Evolutionary conservation across 2,888 invertebrate species (phyloP).

Genomic region (Himalopsyche anomala): DNA sequence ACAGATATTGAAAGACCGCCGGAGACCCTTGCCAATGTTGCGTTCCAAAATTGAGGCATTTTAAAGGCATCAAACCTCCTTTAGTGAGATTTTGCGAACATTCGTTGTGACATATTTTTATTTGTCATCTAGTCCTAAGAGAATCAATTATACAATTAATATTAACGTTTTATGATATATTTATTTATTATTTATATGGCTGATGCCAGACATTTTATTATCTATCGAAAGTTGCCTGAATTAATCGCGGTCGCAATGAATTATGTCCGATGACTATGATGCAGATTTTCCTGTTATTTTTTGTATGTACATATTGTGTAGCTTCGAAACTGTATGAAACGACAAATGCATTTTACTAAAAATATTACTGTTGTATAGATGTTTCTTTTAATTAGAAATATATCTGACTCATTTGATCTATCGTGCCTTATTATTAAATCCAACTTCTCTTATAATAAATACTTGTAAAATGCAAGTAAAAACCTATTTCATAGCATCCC

Average conservation of each 20-base stretch:
- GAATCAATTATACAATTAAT: conserved; percentile 61
- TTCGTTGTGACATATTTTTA: conserved; percentile 54
- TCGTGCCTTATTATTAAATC: background rate
- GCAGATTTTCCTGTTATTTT: conserved; percentile 42
- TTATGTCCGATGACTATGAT: background rate
- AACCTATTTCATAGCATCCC: no score
- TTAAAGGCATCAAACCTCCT: background rate
- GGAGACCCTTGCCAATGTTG: conserved; percentile 16
- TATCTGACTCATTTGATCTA: conserved; percentile 62
- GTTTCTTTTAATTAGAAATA: conserved; percentile 65
- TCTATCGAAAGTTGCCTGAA: background rate
- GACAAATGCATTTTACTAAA: conserved; percentile 56
- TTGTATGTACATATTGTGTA: conserved; percentile 36
- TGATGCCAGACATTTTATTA: conserved; percentile 2
- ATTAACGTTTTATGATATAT: conserved; percentile 60
- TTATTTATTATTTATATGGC: conserved; percentile 58
- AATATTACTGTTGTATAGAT: conserved; percentile 63
- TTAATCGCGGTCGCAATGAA: background rate
- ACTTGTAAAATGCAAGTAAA: no score
- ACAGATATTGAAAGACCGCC: background rate
- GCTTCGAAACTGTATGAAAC: conserved; percentile 49
- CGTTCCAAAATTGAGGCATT: conserved; percentile 6
- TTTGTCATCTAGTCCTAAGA: conserved; percentile 61
- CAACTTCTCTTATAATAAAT: no score
- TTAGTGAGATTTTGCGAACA: background rate